phyloP scores from a whole-genome alignment of 2,797 vertebrate genomes.

The Rhadinocentrus ornatus region DNA sequence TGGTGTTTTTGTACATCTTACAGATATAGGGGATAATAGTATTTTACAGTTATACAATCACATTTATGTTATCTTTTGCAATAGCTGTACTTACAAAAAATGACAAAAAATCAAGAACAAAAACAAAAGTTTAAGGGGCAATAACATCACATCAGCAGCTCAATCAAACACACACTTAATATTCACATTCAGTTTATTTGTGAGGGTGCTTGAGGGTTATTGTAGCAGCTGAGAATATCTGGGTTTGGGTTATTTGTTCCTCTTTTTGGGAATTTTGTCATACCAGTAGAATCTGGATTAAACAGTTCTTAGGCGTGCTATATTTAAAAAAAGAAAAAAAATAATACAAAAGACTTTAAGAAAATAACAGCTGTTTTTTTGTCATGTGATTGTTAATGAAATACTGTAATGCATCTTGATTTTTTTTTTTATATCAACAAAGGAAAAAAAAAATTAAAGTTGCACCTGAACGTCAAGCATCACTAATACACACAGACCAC shows the following conservation, averaged over 20 bases:
- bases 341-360: neutral
- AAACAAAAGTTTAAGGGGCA: neutral
- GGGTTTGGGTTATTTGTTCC: neutral
- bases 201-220: neutral
- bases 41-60: constrained; percentile 47
- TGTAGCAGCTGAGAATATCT: neutral
- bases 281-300: neutral
- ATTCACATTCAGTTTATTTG: neutral
- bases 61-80: constrained; percentile 16
- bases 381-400: neutral
- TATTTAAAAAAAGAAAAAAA: neutral
- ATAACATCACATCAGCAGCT: neutral
- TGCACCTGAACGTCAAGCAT: neutral
- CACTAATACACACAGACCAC: neutral
- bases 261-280: neutral
- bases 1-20: constrained; percentile 74
- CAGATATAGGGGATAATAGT: constrained; percentile 27
- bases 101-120: neutral
- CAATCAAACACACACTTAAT: neutral
- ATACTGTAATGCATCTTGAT: neutral
- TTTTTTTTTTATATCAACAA: neutral
- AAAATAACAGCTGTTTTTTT: neutral
- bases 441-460: neutral
- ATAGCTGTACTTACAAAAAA: neutral
- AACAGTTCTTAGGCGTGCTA: neutral